phyloP scores from a whole-genome alignment of 2,113 vertebrate genomes.

The Zosterops lateralis region DNA sequence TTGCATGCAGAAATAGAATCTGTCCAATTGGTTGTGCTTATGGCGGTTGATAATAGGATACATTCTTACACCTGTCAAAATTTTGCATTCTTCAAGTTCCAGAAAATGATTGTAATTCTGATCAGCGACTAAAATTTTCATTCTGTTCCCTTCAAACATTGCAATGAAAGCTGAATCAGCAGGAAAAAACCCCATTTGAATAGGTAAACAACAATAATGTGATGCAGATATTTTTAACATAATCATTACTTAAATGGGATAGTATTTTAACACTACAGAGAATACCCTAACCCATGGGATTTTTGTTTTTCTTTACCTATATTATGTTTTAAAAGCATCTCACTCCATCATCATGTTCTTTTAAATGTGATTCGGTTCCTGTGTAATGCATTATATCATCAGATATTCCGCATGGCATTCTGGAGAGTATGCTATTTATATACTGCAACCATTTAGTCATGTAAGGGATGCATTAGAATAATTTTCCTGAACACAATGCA shows the following conservation, averaged over 20 bases:
- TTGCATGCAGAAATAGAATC: background rate
- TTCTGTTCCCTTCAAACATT: background rate
- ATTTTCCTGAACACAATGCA: constrained; percentile 29
- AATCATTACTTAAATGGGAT: background rate
- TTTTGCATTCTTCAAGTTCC: background rate
- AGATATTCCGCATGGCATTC: background rate
- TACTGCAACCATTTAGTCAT: background rate
- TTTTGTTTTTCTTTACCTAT: background rate
- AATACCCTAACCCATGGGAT: background rate
- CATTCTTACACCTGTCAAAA: background rate
- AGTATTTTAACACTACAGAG: background rate
- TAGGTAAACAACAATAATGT: background rate
- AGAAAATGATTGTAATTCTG: background rate
- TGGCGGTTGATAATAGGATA: background rate
- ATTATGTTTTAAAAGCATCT: constrained; percentile 2
- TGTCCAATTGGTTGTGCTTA: background rate
- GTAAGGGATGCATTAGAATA: constrained; percentile 9
- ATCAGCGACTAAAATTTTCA: background rate
- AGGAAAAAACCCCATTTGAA: background rate
- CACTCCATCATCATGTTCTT: background rate
- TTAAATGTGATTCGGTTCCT: background rate
- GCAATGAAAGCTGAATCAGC: background rate
- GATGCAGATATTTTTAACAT: background rate
- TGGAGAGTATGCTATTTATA: constrained; percentile 2
- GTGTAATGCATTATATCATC: background rate